Evolutionary conservation across 2,797 vertebrate genomes (phyloP).

Genomic region (Psittacula echo): DNA sequence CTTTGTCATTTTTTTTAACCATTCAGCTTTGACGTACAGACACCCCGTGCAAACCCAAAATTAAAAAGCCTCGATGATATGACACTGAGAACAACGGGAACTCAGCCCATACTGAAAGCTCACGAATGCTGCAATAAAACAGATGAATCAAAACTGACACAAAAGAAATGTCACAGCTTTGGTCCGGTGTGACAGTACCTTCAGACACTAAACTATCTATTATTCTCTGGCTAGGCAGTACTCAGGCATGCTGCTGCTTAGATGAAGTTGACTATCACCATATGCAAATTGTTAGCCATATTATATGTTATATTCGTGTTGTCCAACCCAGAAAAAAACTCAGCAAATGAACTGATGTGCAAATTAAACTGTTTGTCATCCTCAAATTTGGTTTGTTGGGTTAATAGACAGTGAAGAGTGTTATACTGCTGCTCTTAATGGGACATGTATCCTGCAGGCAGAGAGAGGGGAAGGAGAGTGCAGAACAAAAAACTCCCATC

Average conservation of each 20-base stretch:
- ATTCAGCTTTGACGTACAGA: not conserved
- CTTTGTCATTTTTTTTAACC: not conserved
- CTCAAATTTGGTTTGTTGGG: not conserved
- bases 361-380: not conserved
- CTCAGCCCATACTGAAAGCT: not conserved
- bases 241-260: accelerated
- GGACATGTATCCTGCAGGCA: not conserved
- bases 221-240: not conserved
- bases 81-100: not conserved
- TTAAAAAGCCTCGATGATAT: not conserved
- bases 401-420: not conserved
- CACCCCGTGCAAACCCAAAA: not conserved
- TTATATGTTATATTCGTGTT: not conserved
- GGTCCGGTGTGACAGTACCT: not conserved
- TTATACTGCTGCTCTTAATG: not conserved
- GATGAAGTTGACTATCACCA: not conserved
- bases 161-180: not conserved
- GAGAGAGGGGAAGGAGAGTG: not conserved
- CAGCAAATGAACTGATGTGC: not conserved
- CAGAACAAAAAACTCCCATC: not conserved
- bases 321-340: not conserved
- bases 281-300: not conserved
- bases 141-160: not conserved
- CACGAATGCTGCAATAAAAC: not conserved
- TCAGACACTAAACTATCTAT: not conserved